Percentiles rank a stretch among this genome's conserved stretches.
These are phyloP conservation scores for Capra hircus DNA, from an alignment of 2,113 vertebrate species.

Conservation along the genomic window DNA sequence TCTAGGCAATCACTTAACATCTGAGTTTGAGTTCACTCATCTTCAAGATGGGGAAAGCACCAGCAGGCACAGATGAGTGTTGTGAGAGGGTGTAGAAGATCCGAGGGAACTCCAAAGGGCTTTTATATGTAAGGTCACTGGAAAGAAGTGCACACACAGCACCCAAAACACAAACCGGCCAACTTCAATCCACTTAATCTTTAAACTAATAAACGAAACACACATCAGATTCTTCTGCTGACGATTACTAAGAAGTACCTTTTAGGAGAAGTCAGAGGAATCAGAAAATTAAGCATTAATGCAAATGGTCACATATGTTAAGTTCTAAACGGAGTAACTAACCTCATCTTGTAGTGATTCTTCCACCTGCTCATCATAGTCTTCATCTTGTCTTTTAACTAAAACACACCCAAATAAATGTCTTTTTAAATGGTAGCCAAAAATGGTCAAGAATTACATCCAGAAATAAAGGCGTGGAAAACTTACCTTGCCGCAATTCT, in stretches of 20 bases:
- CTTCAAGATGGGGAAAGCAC: background rate
- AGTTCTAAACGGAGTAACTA: slow-evolving; percentile 41
- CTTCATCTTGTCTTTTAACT: slow-evolving; percentile 99
- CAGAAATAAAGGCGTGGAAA: background rate
- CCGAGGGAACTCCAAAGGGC: background rate
- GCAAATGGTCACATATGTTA: background rate
- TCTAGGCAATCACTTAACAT: background rate
- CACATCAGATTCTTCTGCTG: background rate
- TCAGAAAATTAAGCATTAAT: background rate
- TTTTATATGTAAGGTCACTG: background rate
- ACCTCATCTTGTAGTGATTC: slow-evolving; percentile 98
- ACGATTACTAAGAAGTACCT: background rate
- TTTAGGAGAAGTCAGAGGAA: background rate
- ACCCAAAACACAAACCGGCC: background rate
- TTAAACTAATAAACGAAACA: background rate
- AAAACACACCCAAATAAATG: slow-evolving; percentile 68
- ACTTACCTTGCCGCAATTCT: slow-evolving; percentile 92
- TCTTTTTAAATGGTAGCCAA: slow-evolving; percentile 34
- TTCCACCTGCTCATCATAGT: slow-evolving; percentile 98
- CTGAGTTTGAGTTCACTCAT: background rate
- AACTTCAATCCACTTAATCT: background rate
- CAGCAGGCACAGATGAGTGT: background rate
- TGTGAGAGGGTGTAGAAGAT: background rate
- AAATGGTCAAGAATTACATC: background rate
- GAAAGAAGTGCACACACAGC: background rate